Conservation (phyloP, 2,888 invertebrate genomes). For the Plemyria rubiginata region DNA sequence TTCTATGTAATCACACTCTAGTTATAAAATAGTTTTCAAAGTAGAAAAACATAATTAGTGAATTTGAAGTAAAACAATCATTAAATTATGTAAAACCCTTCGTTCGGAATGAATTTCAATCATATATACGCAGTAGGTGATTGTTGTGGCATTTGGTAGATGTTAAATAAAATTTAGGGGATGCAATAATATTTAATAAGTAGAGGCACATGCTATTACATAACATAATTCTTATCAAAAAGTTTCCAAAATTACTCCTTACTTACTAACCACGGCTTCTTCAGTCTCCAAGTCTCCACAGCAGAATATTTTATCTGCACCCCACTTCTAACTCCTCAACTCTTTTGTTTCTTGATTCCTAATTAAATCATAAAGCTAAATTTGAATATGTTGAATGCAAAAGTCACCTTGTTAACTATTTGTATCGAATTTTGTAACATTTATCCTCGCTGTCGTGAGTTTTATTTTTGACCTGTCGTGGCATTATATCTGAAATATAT, state of each 20-base stretch:
- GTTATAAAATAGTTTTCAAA: conserved; percentile 15
- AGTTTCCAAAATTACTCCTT: neutral
- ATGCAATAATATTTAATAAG: conserved; percentile 82
- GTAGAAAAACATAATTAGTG: conserved; percentile 14
- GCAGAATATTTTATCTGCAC: conserved; percentile 1
- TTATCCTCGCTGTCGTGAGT: conserved; percentile 75
- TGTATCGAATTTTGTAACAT: conserved; percentile 80
- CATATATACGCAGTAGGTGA: conserved; percentile 39
- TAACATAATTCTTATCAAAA: conserved; percentile 9
- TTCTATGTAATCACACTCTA: conserved; percentile 26
- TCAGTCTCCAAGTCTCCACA: neutral
- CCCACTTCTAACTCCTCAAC: neutral
- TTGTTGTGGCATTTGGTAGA: conserved; percentile 70
- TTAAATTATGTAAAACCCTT: conserved; percentile 9
- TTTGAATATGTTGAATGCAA: conserved; percentile 24
- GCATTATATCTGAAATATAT: conserved; percentile 83
- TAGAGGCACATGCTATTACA: conserved; percentile 76
- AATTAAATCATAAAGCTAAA: conserved; percentile 2
- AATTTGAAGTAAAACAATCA: conserved; percentile 7
- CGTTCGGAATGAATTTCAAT: conserved; percentile 9
- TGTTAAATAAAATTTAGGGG: conserved; percentile 63
- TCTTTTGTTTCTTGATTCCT: neutral
- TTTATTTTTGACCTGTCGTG: conserved; percentile 82
- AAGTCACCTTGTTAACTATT: conserved; percentile 78
- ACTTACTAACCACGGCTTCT: conserved; percentile 1